Percentiles rank a stretch among this genome's conserved stretches.
phyloP scores from a whole-genome alignment of 1,140 invertebrate species.

The Elysia chlorotica region DNA sequence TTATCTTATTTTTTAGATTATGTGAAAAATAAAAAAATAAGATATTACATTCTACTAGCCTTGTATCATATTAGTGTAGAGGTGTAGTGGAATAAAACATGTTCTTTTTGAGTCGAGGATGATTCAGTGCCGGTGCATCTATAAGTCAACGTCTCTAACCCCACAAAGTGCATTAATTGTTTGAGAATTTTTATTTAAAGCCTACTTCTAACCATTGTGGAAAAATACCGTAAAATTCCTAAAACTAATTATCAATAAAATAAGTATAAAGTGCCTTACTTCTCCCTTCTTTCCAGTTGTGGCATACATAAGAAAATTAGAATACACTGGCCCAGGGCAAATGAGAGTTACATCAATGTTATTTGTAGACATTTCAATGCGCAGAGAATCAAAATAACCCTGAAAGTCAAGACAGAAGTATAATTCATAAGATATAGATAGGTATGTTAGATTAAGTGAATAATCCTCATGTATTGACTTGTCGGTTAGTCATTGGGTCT shows the following conservation, averaged over 20 bases:
- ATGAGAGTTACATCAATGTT: slow-evolving; percentile 36
- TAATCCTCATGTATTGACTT: neutral
- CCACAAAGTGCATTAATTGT: neutral
- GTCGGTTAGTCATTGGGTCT: neutral
- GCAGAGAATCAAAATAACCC: slow-evolving; percentile 39
- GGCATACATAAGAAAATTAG: slow-evolving; percentile 34
- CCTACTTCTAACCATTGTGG: neutral
- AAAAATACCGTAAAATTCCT: neutral
- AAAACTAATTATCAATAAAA: neutral
- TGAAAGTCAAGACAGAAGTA: slow-evolving; percentile 5
- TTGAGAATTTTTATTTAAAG: neutral
- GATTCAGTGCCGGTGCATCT: too few relatives aligned
- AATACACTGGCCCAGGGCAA: slow-evolving; percentile 42
- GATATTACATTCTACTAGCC: too few relatives aligned
- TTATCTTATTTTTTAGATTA: too few relatives aligned
- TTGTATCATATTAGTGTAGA: too few relatives aligned
- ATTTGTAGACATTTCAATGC: slow-evolving; percentile 25
- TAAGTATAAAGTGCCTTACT: too few relatives aligned
- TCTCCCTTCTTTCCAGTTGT: slow-evolving; percentile 37
- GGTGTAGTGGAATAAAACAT: too few relatives aligned
- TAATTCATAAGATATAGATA: neutral
- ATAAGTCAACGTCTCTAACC: neutral
- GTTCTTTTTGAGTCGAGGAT: neutral
- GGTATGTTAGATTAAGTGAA: neutral
- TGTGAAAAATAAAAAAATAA: neutral